Percentiles rank a stretch among this genome's conserved stretches.
These are phyloP conservation scores for Ia io DNA, from an alignment of 2,113 vertebrate genomes.

Conservation along the genomic window DNA sequence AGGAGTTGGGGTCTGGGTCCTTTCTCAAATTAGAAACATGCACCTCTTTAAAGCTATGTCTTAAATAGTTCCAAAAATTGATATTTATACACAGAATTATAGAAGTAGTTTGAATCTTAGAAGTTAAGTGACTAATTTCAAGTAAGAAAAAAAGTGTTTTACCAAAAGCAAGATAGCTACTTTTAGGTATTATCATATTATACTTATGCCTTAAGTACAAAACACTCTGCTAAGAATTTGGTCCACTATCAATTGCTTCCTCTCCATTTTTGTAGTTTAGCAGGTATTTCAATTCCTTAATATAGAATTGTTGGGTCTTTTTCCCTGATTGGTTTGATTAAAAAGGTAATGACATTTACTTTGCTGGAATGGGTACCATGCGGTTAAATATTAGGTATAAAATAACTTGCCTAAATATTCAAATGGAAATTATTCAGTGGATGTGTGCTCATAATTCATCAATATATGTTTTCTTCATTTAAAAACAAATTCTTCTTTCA, in stretches of 20 bases:
- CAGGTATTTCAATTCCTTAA: neutral
- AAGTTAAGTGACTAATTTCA: neutral
- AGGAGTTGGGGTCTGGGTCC: neutral
- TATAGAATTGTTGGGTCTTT: neutral
- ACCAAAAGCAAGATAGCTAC: neutral
- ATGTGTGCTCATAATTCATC: neutral
- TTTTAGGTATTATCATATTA: neutral
- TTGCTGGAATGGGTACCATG: neutral
- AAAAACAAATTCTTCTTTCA: neutral
- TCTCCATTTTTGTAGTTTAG: neutral
- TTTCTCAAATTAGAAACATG: constrained; percentile 2
- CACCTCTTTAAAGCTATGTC: neutral
- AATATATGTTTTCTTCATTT: neutral
- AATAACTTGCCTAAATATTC: constrained; percentile 20
- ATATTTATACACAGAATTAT: neutral
- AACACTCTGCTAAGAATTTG: neutral
- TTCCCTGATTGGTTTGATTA: neutral
- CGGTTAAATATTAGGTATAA: neutral
- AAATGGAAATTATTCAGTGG: neutral
- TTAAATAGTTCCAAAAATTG: neutral
- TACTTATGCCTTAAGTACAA: neutral
- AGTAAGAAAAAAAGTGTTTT: neutral
- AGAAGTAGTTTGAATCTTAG: neutral
- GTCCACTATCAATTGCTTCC: neutral
- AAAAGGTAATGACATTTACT: neutral